Evolutionary conservation across 2,113 vertebrate species (phyloP), one percentile per base, ranked within the genome.

Genomic region (Brienomyrus longianalis): DNA sequence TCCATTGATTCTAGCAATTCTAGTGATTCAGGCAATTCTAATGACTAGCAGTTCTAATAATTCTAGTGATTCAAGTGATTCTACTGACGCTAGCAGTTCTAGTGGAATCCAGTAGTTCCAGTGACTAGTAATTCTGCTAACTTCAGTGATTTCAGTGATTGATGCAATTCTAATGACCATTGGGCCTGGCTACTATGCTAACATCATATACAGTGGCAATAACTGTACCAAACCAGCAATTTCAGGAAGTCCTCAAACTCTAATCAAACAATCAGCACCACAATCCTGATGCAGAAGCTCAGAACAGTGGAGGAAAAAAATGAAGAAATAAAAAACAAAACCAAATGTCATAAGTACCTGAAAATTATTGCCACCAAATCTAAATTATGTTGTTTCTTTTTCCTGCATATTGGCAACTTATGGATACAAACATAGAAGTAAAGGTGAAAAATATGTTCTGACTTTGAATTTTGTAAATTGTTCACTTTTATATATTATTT

Each of bases 401-500:
- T 19, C 8, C 59, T 45, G 51, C 62, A 23, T 59, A 39, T 21
- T 87, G 15, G 23, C 47, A 31, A 15, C 27, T 88, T 88, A 62
- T 88, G 13, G 13, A 23, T 59, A 88, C 19, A 59, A 13, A 56
- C 48, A 88, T 45, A 47, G 21, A 51, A 15, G n/a, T 51, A 27
- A 31, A 54, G 85, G 51, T 86, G 6, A 15, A 86, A 31, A 86
- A 54, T 13, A 52, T 0, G 6, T 19, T 52, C 13, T 87, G 51
- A 51, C 15, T 54, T 35, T 54, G 31, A 7, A 47, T 88, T 88
- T 66, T 88, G 31, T 88, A 87, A 87, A 56, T 50, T 35, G 13
- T 89, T 21, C 13, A 83, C 11, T 45, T 83, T 89, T 54, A 70
- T 52, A 52, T 27, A 43, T 56, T 89, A 89, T 89, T 89, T 39